Percentiles rank a stretch among this genome's conserved stretches.
phyloP scores from a whole-genome alignment of 2,113 vertebrate species.

The Ciconia boyciana region DNA sequence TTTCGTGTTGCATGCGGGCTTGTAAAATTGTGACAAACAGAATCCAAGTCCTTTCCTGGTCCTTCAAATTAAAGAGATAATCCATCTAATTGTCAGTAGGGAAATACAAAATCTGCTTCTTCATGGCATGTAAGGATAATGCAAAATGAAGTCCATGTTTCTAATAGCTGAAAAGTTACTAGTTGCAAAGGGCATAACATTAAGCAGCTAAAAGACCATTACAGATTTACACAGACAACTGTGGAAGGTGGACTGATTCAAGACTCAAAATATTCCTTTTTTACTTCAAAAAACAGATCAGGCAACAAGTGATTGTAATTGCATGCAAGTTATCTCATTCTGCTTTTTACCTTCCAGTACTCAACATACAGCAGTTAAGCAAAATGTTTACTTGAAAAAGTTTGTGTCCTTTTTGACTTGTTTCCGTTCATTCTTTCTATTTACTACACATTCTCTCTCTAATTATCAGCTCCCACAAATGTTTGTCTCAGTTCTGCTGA shows the following conservation, averaged over 20 bases:
- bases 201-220: background rate
- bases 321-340: background rate
- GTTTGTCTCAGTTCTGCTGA: conserved; percentile 21
- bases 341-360: background rate
- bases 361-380: background rate
- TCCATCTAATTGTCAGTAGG: fast-evolving
- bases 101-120: background rate
- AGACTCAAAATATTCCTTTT: background rate
- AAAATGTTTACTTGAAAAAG: background rate
- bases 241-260: background rate
- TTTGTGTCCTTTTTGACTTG: background rate
- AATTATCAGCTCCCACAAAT: conserved; percentile 9
- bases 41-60: background rate
- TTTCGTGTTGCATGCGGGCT: fast-evolving
- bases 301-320: background rate
- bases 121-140: background rate
- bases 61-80: background rate
- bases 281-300: background rate
- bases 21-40: background rate
- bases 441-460: background rate
- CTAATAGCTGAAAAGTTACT: background rate
- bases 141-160: background rate
- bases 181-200: background rate
- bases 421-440: background rate
- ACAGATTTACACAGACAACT: background rate